Conservation (phyloP, 2,797 vertebrate genomes). For the Mareca strepera region DNA sequence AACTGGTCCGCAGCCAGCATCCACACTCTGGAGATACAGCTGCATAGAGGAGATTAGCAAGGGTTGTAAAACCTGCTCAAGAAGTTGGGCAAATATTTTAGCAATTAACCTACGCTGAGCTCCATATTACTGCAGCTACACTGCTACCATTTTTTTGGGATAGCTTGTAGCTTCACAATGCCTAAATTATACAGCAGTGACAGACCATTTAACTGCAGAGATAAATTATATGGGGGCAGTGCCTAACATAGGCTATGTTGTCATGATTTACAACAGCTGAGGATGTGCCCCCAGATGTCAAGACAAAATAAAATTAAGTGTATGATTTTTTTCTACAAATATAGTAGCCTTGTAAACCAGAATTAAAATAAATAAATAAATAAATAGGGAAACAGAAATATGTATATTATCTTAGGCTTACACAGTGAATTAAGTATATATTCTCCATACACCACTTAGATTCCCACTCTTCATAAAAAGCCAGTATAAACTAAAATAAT, state of each 20-base stretch:
- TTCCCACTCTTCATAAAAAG: neutral
- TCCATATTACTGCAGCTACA: neutral
- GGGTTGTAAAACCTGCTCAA: conserved; percentile 65
- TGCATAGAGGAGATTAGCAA: conserved; percentile 48
- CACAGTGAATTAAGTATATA: neutral
- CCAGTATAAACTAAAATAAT: neutral
- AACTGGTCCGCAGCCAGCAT: conserved; percentile 37
- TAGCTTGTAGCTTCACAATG: neutral
- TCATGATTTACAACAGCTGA: conserved; percentile 42
- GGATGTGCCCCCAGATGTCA: conserved; percentile 27
- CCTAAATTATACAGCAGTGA: conserved; percentile 9
- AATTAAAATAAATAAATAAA: neutral
- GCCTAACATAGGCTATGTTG: neutral
- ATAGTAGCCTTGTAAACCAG: neutral
- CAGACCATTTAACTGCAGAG: neutral
- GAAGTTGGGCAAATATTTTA: conserved; percentile 60
- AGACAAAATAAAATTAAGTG: conserved; percentile 13
- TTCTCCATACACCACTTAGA: neutral
- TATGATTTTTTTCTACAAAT: neutral
- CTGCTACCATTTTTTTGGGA: neutral
- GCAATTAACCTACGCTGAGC: conserved; percentile 43
- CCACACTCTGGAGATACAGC: conserved; percentile 59
- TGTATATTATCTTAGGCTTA: neutral
- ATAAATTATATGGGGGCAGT: conserved; percentile 24
- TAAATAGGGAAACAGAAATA: neutral